Conservation (phyloP, 2,888 invertebrate species). For the Papilio demoleus region DNA sequence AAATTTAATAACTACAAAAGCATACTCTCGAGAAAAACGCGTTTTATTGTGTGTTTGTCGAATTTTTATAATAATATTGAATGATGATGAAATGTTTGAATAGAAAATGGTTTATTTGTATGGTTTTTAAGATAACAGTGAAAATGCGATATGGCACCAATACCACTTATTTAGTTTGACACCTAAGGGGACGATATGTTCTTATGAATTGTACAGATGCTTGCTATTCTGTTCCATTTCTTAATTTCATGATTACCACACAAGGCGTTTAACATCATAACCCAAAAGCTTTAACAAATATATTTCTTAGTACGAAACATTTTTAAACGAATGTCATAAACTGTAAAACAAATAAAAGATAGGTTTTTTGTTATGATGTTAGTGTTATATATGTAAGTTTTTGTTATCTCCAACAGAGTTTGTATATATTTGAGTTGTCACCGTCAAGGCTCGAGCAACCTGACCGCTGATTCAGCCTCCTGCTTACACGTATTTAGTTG, state of each 20-base stretch:
- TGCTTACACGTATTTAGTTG: slow-evolving; percentile 57
- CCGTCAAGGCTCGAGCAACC: slow-evolving; percentile 40
- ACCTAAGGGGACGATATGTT: no score
- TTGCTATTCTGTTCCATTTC: no score
- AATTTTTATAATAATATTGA: no score
- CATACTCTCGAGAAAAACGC: no score
- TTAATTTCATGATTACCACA: background rate
- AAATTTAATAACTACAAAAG: no score
- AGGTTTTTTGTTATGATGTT: slow-evolving; percentile 11
- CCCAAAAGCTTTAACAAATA: background rate
- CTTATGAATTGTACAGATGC: no score
- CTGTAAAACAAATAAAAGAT: slow-evolving; percentile 21
- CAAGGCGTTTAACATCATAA: background rate
- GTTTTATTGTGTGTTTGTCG: no score
- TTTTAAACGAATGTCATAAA: background rate
- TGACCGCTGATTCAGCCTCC: slow-evolving; percentile 56
- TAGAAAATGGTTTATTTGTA: no score
- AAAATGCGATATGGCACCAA: no score
- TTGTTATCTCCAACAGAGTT: slow-evolving; percentile 9
- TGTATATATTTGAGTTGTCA: slow-evolving; percentile 22
- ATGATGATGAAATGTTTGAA: no score
- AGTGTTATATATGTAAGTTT: slow-evolving; percentile 1
- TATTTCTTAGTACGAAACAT: background rate
- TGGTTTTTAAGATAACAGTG: no score
- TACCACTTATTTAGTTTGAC: no score